phyloP scores from a whole-genome alignment of 2,797 vertebrate species.

The Yasuhikotakia modesta region DNA sequence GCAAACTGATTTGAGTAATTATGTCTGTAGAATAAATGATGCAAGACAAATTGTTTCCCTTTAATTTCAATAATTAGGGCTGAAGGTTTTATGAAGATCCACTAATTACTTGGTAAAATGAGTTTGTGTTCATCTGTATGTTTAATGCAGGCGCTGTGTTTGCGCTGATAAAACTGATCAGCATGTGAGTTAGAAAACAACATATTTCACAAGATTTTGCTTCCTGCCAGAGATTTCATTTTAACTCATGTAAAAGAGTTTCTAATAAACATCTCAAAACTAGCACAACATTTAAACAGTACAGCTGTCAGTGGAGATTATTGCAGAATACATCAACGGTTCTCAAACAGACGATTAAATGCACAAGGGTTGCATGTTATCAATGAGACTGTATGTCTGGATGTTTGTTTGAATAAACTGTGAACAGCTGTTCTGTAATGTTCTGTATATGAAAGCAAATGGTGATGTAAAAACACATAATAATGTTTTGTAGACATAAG shows the following conservation, averaged over 20 bases:
- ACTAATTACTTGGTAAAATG: background rate
- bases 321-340: too few relatives aligned
- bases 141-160: background rate
- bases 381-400: too few relatives aligned
- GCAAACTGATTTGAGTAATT: background rate
- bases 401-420: too few relatives aligned
- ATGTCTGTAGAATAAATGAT: background rate
- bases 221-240: background rate
- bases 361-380: too few relatives aligned
- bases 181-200: background rate
- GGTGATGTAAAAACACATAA: too few relatives aligned
- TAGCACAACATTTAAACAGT: too few relatives aligned
- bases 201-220: background rate
- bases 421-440: too few relatives aligned
- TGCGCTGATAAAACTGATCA: background rate
- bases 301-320: too few relatives aligned
- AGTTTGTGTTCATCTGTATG: background rate
- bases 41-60: background rate
- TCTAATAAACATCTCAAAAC: too few relatives aligned
- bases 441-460: too few relatives aligned
- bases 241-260: background rate
- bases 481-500: too few relatives aligned
- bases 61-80: background rate
- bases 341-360: too few relatives aligned
- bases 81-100: background rate